phyloP scores from a whole-genome alignment of 2,888 invertebrate species.

The Diplolepis rosae region DNA sequence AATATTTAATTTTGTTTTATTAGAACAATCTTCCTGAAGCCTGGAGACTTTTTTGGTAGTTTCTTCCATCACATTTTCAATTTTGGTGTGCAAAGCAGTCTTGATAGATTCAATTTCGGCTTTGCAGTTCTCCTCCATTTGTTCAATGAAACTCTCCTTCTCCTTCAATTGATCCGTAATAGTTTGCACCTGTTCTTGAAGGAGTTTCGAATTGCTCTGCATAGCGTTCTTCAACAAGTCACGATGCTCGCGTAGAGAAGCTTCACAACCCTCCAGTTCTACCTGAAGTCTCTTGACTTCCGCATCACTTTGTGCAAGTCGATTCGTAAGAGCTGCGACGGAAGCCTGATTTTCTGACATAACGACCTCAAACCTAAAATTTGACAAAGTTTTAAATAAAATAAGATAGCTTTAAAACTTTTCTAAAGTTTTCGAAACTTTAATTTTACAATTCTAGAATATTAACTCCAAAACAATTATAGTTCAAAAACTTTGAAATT shows the following conservation, averaged over 20 bases:
- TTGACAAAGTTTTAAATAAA: too few species aligned
- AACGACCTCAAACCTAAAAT: constrained; percentile 62
- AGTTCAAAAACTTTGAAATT: too few species aligned
- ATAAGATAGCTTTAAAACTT: too few species aligned
- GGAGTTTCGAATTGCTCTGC: constrained; percentile 61
- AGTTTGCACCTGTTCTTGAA: constrained; percentile 61
- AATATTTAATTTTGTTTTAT: constrained; percentile 54
- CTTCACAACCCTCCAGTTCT: constrained; percentile 60
- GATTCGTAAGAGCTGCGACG: constrained; percentile 62
- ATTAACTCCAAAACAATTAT: too few species aligned
- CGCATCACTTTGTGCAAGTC: constrained; percentile 63
- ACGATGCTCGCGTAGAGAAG: constrained; percentile 59
- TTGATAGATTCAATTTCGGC: constrained; percentile 62
- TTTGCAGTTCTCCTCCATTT: constrained; percentile 60
- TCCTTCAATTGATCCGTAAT: constrained; percentile 60
- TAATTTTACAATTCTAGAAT: too few species aligned
- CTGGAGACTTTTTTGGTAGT: constrained; percentile 57
- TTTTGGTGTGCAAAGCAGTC: constrained; percentile 57
- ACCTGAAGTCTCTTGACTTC: constrained; percentile 66
- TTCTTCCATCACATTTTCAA: constrained; percentile 58
- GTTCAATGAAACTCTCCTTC: constrained; percentile 59
- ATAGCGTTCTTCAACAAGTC: constrained; percentile 60
- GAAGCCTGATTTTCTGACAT: constrained; percentile 70
- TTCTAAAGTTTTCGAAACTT: too few species aligned
- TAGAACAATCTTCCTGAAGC: constrained; percentile 54